Conservation (phyloP, 2,113 vertebrate species). For the Clarias magur region DNA sequence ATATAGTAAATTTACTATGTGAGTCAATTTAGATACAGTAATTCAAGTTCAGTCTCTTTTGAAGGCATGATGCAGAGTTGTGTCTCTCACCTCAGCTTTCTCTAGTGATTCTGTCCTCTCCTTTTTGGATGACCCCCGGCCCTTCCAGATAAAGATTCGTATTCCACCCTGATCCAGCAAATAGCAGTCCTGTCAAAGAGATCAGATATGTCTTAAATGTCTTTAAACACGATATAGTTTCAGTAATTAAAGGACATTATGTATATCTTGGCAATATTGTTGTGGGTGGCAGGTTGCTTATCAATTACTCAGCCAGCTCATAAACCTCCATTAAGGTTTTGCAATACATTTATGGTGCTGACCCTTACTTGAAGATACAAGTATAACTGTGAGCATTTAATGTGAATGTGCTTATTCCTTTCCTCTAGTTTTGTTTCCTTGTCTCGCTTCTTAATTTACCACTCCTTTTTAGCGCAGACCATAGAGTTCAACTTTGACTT, state of each 20-base stretch:
- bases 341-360: background rate
- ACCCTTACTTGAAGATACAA: background rate
- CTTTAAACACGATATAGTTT: background rate
- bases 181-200: conserved; percentile 79
- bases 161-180: conserved; percentile 83
- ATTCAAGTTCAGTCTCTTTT: background rate
- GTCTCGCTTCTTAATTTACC: conserved; percentile 4
- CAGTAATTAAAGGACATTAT: background rate
- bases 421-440: background rate
- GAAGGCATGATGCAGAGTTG: background rate
- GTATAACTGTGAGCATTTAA: background rate
- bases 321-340: background rate
- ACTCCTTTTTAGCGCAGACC: background rate
- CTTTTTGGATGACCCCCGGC: conserved; percentile 73
- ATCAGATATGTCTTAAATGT: conserved; percentile 17
- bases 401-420: background rate
- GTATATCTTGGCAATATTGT: background rate
- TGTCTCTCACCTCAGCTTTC: conserved; percentile 69
- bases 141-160: conserved; percentile 85
- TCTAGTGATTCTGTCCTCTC: conserved; percentile 76
- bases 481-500: background rate
- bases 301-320: background rate
- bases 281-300: background rate
- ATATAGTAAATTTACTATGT: background rate
- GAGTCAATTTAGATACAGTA: background rate